Percentiles rank a stretch among this genome's conserved stretches.
These are phyloP conservation scores for Tuta absoluta DNA, from an alignment of 2,888 invertebrate genomes.

Conservation along the genomic window DNA sequence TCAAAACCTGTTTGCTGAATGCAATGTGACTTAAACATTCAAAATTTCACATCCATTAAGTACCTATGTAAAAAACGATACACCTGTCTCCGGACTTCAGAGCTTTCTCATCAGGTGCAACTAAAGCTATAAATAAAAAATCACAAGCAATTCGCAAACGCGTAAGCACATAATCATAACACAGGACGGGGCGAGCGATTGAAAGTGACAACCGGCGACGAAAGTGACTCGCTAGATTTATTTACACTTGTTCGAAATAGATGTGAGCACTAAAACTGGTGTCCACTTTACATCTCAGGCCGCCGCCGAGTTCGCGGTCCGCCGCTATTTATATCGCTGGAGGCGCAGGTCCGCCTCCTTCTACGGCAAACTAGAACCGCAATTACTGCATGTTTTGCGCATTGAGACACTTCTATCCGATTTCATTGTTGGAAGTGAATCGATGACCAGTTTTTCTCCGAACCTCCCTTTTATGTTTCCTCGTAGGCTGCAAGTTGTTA, in stretches of 20 bases:
- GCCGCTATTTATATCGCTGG: constrained; percentile 71
- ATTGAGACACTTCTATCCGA: constrained; percentile 63
- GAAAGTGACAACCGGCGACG: constrained; percentile 74
- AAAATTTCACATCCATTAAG: constrained; percentile 20
- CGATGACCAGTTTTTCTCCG: constrained; percentile 47
- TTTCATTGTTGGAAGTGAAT: constrained; percentile 57
- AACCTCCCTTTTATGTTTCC: constrained; percentile 46
- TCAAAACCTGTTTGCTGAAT: not conserved
- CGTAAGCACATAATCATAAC: constrained; percentile 26
- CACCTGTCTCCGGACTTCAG: constrained; percentile 20
- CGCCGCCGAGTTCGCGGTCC: constrained; percentile 45
- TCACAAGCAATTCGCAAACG: constrained; percentile 3
- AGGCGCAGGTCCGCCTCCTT: constrained; percentile 69
- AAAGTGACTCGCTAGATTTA: constrained; percentile 76
- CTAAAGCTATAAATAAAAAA: constrained; percentile 10
- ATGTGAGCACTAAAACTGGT: constrained; percentile 73
- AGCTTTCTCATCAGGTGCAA: constrained; percentile 23
- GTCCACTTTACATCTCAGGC: constrained; percentile 70
- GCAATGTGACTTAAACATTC: constrained; percentile 15
- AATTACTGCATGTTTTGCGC: constrained; percentile 61
- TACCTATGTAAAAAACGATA: constrained; percentile 10
- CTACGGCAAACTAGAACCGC: constrained; percentile 70
- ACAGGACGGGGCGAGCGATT: constrained; percentile 55
- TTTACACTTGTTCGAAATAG: constrained; percentile 78
- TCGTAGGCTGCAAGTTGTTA: constrained; percentile 38